Evolutionary conservation across 2,888 invertebrate genomes (phyloP).

Genomic region (Scaptomyza cyrtandrae): DNA sequence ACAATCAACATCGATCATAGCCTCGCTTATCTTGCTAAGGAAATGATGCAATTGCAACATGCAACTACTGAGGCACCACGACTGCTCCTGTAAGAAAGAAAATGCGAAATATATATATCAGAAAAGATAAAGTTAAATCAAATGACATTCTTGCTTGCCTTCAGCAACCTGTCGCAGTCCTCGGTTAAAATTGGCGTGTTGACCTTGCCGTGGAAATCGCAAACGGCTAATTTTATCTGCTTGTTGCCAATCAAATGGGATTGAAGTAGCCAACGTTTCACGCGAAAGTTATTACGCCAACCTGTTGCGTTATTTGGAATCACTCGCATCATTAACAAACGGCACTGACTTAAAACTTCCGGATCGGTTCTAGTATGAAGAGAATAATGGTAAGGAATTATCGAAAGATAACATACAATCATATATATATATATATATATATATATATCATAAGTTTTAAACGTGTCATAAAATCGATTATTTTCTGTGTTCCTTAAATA

Average conservation of each 20-base stretch:
- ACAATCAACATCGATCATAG: slow-evolving; percentile 7
- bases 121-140: not conserved
- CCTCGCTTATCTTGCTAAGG: not conserved
- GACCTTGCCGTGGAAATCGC: not conserved
- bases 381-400: not conserved
- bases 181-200: not conserved
- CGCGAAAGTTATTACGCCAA: not conserved
- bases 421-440: too few species aligned
- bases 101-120: not conserved
- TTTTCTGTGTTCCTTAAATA: too few species aligned
- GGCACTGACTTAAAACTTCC: slow-evolving; percentile 15
- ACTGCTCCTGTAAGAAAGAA: not conserved
- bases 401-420: too few species aligned
- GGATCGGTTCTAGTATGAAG: slow-evolving; percentile 13
- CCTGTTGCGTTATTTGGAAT: not conserved
- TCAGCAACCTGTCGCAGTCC: fast-evolving
- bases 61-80: not conserved
- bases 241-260: slow-evolving; percentile 9
- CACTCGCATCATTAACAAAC: not conserved
- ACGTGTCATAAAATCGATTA: too few species aligned
- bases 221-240: not conserved
- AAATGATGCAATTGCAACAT: not conserved
- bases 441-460: too few species aligned
- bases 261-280: slow-evolving; percentile 5
- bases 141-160: slow-evolving; percentile 12